Conservation (phyloP, 2,797 vertebrate species). For the Sebastes variabilis region DNA sequence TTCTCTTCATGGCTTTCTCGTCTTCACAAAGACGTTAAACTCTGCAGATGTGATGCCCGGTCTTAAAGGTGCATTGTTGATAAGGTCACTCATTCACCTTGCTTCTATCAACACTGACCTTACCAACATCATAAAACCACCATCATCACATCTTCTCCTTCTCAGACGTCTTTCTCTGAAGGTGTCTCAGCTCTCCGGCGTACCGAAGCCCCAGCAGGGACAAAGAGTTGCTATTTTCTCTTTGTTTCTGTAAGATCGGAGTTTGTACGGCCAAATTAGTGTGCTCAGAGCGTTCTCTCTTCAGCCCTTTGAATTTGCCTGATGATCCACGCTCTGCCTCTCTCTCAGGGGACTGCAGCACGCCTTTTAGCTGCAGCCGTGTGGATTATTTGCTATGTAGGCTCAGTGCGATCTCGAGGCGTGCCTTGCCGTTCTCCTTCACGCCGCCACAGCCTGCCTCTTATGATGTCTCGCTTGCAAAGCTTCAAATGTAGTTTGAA, state of each 20-base stretch:
- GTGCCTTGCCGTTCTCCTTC: background rate
- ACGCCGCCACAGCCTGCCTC: background rate
- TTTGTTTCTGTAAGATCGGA: slow-evolving; percentile 31
- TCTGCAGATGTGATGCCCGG: background rate
- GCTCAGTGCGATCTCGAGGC: slow-evolving; percentile 17
- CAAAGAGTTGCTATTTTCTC: background rate
- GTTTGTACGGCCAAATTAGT: slow-evolving; percentile 16
- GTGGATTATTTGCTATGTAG: slow-evolving; percentile 39
- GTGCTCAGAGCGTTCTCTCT: slow-evolving; percentile 5
- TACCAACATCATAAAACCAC: background rate
- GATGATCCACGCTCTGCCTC: slow-evolving; percentile 33
- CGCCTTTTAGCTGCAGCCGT: slow-evolving; percentile 37
- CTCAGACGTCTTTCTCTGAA: background rate
- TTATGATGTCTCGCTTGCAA: slow-evolving; percentile 43
- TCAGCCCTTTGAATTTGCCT: slow-evolving; percentile 51
- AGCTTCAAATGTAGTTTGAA: slow-evolving; percentile 53
- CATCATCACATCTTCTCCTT: background rate
- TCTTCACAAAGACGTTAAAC: background rate
- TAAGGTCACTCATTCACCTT: background rate
- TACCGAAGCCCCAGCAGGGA: background rate
- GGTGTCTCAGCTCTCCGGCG: background rate
- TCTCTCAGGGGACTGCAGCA: slow-evolving; percentile 7
- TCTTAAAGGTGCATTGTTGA: background rate
- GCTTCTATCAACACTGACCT: background rate
- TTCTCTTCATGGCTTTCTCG: too few species aligned